Base-by-base conservation (phyloP, 2,888 invertebrate genomes). In the Philereme vetulata region DNA sequence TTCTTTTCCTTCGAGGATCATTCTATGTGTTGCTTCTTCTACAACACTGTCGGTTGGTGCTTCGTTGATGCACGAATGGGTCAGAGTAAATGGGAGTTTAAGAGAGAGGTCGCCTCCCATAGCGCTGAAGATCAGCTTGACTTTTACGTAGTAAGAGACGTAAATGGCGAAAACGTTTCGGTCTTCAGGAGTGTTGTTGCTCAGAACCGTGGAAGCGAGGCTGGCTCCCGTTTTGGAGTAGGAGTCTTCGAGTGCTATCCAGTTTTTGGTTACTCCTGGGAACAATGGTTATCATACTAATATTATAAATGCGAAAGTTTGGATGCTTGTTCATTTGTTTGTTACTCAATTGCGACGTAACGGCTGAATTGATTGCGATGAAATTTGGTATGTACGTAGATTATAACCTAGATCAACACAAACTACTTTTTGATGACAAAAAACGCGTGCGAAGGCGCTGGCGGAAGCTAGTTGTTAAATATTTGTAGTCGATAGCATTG, bases 61-160 rank as follows among this genome's bases (percentile, higher is more conserved):
- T 69, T 93, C 93, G 65, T 95, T 95, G 56, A 93, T 92, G 67
- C 94, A 94, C 5, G 95, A 95, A 81, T 97, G 96, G 83, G 96
- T 96, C 21, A 97, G 84, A 0, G 95, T 95, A 80, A 97, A 97
- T 0, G 97, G 97, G 51, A 97, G 84, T 81, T 97, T 97, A 1
- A 97, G 85, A 0, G 96, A 95, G 5, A 97, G 86, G 61, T 96
- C 96, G 1, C 96, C 96, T 0, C 96, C 96, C 93, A 97, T 96
- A 4, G 96, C 94, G 62, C 96, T 96, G 33, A 97, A 93, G 0
- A 96, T 92, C 0, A 97, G 91, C 85, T 97, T 97, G 0, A 97
- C 95, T 93, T 97, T 97, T 5, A 97, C 97, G 80, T 97, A 97
- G 81, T 97, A 97, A 0, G 97, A 97, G 7, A 97, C 97, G 88